Evolutionary conservation across 2,888 invertebrate species (phyloP), one percentile per base, ranked within the genome.

Genomic region (Margaritifera margaritifera): DNA sequence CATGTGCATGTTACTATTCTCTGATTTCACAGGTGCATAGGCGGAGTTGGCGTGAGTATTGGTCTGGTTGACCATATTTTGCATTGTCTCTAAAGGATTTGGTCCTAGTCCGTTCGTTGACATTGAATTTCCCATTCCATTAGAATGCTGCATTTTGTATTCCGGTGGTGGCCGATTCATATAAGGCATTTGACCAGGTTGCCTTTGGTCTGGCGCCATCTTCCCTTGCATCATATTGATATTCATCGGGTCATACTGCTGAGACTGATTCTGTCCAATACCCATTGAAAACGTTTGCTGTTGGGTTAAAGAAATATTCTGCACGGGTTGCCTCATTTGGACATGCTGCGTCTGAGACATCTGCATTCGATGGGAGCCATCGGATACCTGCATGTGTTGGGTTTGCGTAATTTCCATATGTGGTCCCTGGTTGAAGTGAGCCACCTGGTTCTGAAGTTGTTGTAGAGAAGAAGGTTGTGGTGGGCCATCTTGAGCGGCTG

Each of bases 371-470:
- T 83, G 82, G 25, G 81, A 71, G 11, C 86, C 85, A 64, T 86
- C 86, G 0, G 84, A 80, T 53, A 87, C 80, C 71, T 95, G 89
- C 84, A 90, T 85, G 70, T 90, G 90, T 90, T 96, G 96, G 51
- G 95, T 95, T 87, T 96, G 96, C 80, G 92, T 93, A 82, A 96
- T 94, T 90, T 96, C 96, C 89, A 96, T 91, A 89, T 96, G 84
- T 58, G 80, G 82, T 51, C 75, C 95, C 90, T 96, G 96, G 87
- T 94, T 94, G 92, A 96, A 95, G 90, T 96, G 95, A 64, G 83
- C 80, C 74, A 88, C 85, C 77, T 88, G 86, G 78, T 87, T 83
- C 80, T 88, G 88, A 65, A 86, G 78, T 76, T 86, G 87, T 77
- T 87, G 87, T 50, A 86, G 74, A 22, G 86, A 88, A 58, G 84